Conservation (phyloP, 2,888 invertebrate genomes). For the Caenorhabditis angaria region DNA sequence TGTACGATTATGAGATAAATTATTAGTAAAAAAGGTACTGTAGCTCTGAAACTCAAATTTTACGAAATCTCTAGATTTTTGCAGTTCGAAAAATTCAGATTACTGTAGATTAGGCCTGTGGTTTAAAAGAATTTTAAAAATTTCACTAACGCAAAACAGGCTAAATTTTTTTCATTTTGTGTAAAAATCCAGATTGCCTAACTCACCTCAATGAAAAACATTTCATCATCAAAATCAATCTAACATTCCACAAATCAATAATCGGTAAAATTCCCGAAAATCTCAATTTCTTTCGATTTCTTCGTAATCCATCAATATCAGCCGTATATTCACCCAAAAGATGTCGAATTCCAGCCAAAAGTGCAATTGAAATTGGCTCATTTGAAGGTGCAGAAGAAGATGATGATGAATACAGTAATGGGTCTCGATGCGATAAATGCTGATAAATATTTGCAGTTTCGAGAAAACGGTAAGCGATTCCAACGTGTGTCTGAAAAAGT, state of each 20-base stretch:
- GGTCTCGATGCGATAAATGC: constrained; percentile 20
- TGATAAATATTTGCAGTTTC: constrained; percentile 15
- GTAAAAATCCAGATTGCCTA: too few species aligned
- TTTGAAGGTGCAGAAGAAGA: too few species aligned
- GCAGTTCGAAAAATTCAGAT: too few species aligned
- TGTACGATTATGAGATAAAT: too few species aligned
- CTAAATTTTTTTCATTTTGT: too few species aligned
- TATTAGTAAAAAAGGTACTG: neutral
- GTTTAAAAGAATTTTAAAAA: too few species aligned
- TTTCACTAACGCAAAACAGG: too few species aligned
- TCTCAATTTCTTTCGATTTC: constrained; percentile 10
- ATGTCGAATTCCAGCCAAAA: constrained; percentile 24
- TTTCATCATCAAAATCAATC: constrained; percentile 17
- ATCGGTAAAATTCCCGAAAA: constrained; percentile 24
- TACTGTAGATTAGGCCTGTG: too few species aligned
- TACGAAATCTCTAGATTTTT: too few species aligned
- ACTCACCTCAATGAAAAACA: constrained; percentile 14
- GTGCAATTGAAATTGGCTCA: constrained; percentile 8
- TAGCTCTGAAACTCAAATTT: too few species aligned
- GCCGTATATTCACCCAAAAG: constrained; percentile 27
- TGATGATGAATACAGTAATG: too few species aligned
- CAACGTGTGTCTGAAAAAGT: constrained; percentile 23
- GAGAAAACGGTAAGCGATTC: constrained; percentile 17
- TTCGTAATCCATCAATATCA: constrained; percentile 29
- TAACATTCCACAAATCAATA: constrained; percentile 21